Evolutionary conservation across 2,113 vertebrate species (phyloP).

Genomic region (Colossoma macropomum): DNA sequence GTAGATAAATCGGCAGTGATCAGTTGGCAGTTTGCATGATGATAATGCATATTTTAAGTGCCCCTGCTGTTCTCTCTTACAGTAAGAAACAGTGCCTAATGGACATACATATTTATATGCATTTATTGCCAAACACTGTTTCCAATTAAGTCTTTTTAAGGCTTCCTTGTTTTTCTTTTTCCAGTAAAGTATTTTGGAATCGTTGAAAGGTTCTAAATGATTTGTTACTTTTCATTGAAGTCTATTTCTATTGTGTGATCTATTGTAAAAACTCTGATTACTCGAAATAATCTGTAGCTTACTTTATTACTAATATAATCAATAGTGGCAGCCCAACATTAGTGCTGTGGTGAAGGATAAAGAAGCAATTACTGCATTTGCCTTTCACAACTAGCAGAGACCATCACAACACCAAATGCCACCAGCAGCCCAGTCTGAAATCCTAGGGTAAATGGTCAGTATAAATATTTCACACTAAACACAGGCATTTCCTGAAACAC

Average conservation of each 20-base stretch:
- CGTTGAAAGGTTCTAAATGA: not conserved
- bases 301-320: too few relatives aligned
- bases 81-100: too few relatives aligned
- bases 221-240: too few relatives aligned
- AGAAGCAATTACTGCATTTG: not conserved
- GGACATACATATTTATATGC: too few relatives aligned
- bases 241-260: too few relatives aligned
- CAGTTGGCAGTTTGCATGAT: too few relatives aligned
- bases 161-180: not conserved
- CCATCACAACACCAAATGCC: not conserved
- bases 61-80: too few relatives aligned
- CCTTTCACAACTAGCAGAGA: not conserved
- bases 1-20: too few relatives aligned
- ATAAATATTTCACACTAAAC: not conserved
- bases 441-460: not conserved
- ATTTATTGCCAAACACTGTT: too few relatives aligned
- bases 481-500: not conserved
- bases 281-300: not conserved
- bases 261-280: too few relatives aligned
- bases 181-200: too few relatives aligned
- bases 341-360: not conserved
- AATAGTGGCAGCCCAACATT: not conserved
- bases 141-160: not conserved
- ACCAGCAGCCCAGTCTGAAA: not conserved
- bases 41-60: too few relatives aligned